A percentile compares a stretch with the other conserved stretches of the same genome.
Evolutionary conservation across 2,797 vertebrate genomes (phyloP).

Genomic region (Manis pentadactyla): DNA sequence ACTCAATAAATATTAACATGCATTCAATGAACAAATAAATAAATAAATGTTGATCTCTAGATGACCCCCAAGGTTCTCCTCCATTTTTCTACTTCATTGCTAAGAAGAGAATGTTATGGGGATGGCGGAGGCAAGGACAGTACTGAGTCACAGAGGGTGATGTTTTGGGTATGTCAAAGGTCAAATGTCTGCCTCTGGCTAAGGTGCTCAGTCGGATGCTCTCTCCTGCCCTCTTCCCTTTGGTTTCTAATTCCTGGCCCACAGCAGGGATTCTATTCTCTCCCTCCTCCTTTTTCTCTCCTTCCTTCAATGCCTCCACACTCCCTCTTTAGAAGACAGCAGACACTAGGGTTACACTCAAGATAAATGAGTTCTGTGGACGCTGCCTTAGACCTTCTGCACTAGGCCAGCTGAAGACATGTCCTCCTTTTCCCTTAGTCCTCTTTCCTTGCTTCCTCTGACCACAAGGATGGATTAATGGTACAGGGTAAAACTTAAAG

Average conservation of each 20-base stretch:
- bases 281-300: not conserved
- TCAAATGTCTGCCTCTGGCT: not conserved
- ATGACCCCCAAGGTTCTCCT: not conserved
- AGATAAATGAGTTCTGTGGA: not conserved
- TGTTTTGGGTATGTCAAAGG: not conserved
- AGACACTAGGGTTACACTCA: not conserved
- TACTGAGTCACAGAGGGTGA: not conserved
- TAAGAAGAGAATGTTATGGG: not conserved
- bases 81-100: not conserved
- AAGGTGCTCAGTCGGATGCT: not conserved
- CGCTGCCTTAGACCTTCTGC: not conserved
- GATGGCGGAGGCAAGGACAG: not conserved
- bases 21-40: constrained; percentile 16
- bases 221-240: not conserved
- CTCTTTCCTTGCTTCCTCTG: not conserved
- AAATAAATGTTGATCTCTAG: not conserved
- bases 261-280: not conserved
- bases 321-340: not conserved
- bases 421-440: not conserved
- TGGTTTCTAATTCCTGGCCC: not conserved
- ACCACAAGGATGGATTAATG: not conserved
- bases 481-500: not conserved
- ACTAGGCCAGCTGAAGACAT: not conserved
- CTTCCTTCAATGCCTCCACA: not conserved
- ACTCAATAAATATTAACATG: not conserved